These are phyloP conservation scores for Branchellion lobata DNA, from an alignment of 2,888 invertebrate species.

Conservation along the genomic window DNA sequence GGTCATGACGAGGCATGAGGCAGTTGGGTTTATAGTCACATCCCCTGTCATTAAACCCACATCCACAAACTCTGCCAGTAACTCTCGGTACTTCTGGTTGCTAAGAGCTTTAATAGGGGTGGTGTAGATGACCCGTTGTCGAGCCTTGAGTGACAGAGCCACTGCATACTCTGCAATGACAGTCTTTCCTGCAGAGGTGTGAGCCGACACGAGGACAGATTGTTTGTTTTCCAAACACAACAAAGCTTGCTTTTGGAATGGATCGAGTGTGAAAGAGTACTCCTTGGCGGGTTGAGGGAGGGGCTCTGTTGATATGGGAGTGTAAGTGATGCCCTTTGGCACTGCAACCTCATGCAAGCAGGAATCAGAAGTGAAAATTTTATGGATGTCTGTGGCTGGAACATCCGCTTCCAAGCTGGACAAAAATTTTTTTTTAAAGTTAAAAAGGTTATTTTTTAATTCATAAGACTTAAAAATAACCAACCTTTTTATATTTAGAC, in stretches of 20 bases:
- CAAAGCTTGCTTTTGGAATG: slow-evolving; percentile 95
- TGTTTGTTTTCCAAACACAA: slow-evolving; percentile 95
- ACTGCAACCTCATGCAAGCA: slow-evolving; percentile 90
- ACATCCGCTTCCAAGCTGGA: slow-evolving; percentile 73
- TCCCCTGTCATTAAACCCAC: slow-evolving; percentile 98
- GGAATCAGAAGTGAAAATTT: slow-evolving; percentile 83
- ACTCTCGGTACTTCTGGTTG: slow-evolving; percentile 97
- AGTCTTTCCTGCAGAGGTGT: slow-evolving; percentile 98
- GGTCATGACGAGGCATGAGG: slow-evolving; percentile 97
- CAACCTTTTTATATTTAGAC: neutral
- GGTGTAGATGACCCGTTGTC: slow-evolving; percentile 97
- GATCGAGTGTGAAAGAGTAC: slow-evolving; percentile 90
- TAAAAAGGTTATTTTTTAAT: neutral
- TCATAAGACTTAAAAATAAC: too few species aligned
- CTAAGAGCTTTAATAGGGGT: slow-evolving; percentile 98
- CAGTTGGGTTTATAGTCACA: slow-evolving; percentile 96
- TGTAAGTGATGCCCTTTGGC: slow-evolving; percentile 81
- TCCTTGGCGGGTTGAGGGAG: slow-evolving; percentile 75
- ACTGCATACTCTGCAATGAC: slow-evolving; percentile 96
- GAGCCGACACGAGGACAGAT: slow-evolving; percentile 96
- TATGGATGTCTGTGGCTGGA: slow-evolving; percentile 81
- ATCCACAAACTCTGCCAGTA: slow-evolving; percentile 92
- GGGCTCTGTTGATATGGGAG: slow-evolving; percentile 64
- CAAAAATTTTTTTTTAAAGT: neutral
- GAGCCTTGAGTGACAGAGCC: slow-evolving; percentile 85